Base-by-base conservation (phyloP, 2,888 invertebrate species). In the Melangyna quadrimaculata region DNA sequence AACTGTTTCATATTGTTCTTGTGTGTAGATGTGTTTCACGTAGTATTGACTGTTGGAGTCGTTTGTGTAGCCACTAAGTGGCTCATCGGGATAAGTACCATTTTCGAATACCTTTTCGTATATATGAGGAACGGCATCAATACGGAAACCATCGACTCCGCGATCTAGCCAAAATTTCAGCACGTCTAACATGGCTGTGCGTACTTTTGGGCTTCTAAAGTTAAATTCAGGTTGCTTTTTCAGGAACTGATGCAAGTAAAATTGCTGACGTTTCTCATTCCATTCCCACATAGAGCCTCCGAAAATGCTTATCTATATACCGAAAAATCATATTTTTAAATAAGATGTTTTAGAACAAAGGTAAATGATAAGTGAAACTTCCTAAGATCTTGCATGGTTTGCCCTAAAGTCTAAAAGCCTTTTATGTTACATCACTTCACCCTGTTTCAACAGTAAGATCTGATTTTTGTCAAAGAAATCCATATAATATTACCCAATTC, bases 141-240 rank as follows among this genome's bases (percentile, higher is more conserved):
- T 92, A 65, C 96, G 94, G 89, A 97, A 96, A 0, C 97, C 97
- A 89, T 96, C 95, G 0, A 95, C 95, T 0, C 96, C 97, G 79
- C 94, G 94, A 69, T 95, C 94, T 14, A 97, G 90, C 97, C 97
- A 97, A 89, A 95, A 96, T 55, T 92, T 91, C 88, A 97, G 90
- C 12, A 92, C 90, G 87, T 94, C 94, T 91, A 95, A 94, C 92
- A 96, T 94, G 89, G 94, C 94, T 59, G 94, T 92, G 3, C 94
- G 93, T 7, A 97, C 94, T 53, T 93, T 93, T 0, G 95, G 94
- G 90, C 95, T 95, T 59, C 94, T 93, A 86, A 94, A 95, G 91
- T 98, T 97, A 0, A 98, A 93, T 91, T 98, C 97, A 0, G 97
- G 97, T 90, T 97, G 96, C 43, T 94, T 92, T 4, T 89, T 88